Percentiles rank a stretch among this genome's conserved stretches.
Conservation (phyloP, 2,888 invertebrate species). For the Drosophila borborema region DNA sequence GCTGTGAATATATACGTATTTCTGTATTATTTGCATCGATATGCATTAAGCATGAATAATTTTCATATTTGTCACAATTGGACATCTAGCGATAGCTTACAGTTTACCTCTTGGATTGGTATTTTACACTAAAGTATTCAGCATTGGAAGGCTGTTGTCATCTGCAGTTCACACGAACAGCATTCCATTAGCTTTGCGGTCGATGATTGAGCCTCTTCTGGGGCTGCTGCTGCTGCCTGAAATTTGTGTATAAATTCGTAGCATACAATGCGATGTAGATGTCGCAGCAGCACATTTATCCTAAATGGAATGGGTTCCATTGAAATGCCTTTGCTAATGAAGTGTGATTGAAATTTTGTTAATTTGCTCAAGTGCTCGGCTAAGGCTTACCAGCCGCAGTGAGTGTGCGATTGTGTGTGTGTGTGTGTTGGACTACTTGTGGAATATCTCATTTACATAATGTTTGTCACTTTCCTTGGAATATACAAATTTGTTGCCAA, state of each 20-base stretch:
- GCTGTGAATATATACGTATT: not conserved
- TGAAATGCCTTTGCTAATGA: constrained; percentile 77
- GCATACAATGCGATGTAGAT: constrained; percentile 9
- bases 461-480: constrained; percentile 33
- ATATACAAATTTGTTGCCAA: constrained; percentile 53
- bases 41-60: not conserved
- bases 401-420: not conserved
- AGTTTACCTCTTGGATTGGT: too few species aligned
- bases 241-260: constrained; percentile 27
- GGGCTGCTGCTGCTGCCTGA: not conserved
- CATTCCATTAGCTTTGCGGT: constrained; percentile 55
- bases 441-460: constrained; percentile 54
- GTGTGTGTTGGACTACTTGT: constrained; percentile 27
- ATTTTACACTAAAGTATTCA: not conserved
- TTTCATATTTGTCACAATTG: not conserved
- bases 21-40: not conserved
- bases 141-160: constrained; percentile 17
- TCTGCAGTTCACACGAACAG: constrained; percentile 17
- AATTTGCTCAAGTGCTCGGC: constrained; percentile 74
- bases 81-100: not conserved
- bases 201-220: constrained; percentile 4
- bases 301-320: constrained; percentile 32
- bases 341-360: constrained; percentile 82
- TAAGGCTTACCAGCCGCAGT: constrained; percentile 25
- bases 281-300: not conserved